These are phyloP conservation scores for Cataglyphis livida DNA, from an alignment of 2,888 invertebrate genomes.

Conservation along the genomic window DNA sequence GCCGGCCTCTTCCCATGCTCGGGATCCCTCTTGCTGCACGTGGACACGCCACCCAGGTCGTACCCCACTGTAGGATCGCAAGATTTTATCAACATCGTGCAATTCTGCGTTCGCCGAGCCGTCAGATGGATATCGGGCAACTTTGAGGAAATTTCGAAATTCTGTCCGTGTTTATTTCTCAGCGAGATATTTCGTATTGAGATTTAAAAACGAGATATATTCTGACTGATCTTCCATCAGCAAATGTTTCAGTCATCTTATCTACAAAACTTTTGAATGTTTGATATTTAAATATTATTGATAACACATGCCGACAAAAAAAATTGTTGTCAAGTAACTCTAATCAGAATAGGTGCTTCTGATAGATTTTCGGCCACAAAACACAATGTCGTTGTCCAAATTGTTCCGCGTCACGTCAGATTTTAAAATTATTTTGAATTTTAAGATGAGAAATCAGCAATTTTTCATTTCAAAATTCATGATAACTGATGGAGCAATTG, in stretches of 20 bases:
- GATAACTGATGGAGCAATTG: too few species aligned
- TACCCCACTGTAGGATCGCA: conserved; percentile 90
- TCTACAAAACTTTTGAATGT: not conserved
- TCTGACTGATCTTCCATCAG: not conserved
- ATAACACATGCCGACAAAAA: too few species aligned
- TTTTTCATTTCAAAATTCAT: too few species aligned
- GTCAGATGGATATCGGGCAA: conserved; percentile 42
- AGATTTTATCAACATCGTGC: conserved; percentile 76
- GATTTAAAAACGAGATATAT: not conserved
- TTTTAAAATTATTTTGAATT: too few species aligned
- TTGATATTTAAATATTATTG: not conserved
- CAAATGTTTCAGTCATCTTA: not conserved
- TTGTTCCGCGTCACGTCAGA: too few species aligned
- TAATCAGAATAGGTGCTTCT: too few species aligned
- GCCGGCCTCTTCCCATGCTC: conserved; percentile 84
- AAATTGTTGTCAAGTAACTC: too few species aligned
- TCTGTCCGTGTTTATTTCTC: not conserved
- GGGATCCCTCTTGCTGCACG: conserved; percentile 94
- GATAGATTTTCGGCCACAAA: too few species aligned
- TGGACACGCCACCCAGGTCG: conserved; percentile 96
- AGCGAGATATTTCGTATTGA: not conserved
- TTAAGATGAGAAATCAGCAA: too few species aligned
- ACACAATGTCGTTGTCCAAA: too few species aligned
- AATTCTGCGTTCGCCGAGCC: conserved; percentile 66
- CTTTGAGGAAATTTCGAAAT: conserved; percentile 17